Percentiles rank a stretch among this genome's conserved stretches.
Conservation (phyloP, 2,888 invertebrate species). For the Pyrrhia umbra region DNA sequence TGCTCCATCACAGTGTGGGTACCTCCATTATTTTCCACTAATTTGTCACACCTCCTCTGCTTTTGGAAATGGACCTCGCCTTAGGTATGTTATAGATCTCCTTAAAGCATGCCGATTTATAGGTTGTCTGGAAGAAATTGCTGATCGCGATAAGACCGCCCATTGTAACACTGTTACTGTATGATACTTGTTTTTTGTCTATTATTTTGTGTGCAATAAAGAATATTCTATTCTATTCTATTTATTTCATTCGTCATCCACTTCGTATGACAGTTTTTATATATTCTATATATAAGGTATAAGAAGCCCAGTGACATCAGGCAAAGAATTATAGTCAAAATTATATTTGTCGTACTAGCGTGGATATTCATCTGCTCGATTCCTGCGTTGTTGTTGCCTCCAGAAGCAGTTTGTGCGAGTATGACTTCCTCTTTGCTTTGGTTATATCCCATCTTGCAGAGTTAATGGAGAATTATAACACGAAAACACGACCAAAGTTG, state of each 20-base stretch:
- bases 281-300: conserved; percentile 7
- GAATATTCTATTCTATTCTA: too few species aligned
- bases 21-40: too few species aligned
- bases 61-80: conserved; percentile 6
- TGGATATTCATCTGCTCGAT: conserved; percentile 4
- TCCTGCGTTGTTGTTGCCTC: conserved; percentile 11
- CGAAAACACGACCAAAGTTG: conserved; percentile 12
- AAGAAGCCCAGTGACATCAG: conserved; percentile 6
- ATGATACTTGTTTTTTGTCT: too few species aligned
- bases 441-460: conserved; percentile 12
- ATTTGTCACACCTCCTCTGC: too few species aligned
- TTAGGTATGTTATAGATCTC: conserved; percentile 10
- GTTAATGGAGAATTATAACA: conserved; percentile 11
- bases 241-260: not conserved
- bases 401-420: conserved; percentile 10
- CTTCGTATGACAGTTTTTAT: conserved; percentile 2
- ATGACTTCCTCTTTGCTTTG: conserved; percentile 16
- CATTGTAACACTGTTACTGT: too few species aligned
- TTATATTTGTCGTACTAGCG: conserved; percentile 5
- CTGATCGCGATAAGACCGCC: too few species aligned
- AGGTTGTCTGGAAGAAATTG: too few species aligned
- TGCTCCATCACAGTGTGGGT: too few species aligned
- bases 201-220: too few species aligned
- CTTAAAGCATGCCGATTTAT: conserved; percentile 8
- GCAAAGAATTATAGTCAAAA: conserved; percentile 1